Evolutionary conservation across 2,113 vertebrate genomes (phyloP), one percentile per base, ranked within the genome.

Genomic region (Hemiprocne comata): DNA sequence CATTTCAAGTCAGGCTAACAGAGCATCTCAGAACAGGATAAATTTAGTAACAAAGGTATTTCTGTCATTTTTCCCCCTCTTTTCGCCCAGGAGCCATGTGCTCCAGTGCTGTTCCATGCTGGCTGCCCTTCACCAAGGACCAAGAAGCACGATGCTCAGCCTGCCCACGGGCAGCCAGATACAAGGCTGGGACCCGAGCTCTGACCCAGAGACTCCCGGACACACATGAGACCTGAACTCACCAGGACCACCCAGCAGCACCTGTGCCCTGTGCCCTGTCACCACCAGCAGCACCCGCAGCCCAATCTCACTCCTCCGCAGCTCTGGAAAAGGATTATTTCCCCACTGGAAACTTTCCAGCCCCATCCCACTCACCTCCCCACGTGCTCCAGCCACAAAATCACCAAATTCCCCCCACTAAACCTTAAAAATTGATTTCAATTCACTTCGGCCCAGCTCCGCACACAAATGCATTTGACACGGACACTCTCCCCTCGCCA

Each of bases 381-480:
- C 84, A 34, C 18, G 6, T 28, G 61, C 61, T 79, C 69, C 86
- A 50, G 38, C 40, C 51, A 64, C 79, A 6, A 36, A 67, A 46
- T 15, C 84, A 73, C 77, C 60, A 13, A n/a, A 11, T 1, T 50
- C 51, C 46, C 71, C 81, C 31, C 53, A 10, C 28, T 50, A 90
- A 93, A 87, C 88, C 90, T 70, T 4, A 61, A 53, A 85, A 92
- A 91, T 65, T 31, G 94, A 90, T 95, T 95, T 80, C 78, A 65
- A 84, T 67, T 76, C 93, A 55, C 92, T 85, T 65, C 1, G 82
- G 71, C 70, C 88, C 87, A 72, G 93, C 90, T 83, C 93, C 10
- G 91, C 81, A 85, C 95, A 94, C 93, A 97, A 96, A 96, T 75
- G 89, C 96, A 97, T 97, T 97, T 80, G 93, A 92, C 97, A 97